A percentile compares a stretch with the other conserved stretches of the same genome.
Evolutionary conservation across 2,113 vertebrate genomes (phyloP).

Genomic region (Pteruthius melanotis): DNA sequence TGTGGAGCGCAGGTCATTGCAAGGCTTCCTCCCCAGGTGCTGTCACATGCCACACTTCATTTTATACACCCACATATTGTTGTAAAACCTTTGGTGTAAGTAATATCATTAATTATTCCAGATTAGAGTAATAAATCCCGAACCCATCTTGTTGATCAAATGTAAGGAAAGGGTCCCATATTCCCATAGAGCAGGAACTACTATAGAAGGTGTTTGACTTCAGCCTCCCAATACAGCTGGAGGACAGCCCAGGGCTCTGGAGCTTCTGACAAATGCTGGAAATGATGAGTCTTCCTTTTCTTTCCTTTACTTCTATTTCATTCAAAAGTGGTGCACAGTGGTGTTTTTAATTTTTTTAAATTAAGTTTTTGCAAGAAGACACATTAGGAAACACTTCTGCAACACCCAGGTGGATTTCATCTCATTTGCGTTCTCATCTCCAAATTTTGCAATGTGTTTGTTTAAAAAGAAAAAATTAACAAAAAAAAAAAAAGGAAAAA

Average conservation of each 20-base stretch:
- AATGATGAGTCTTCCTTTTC: background rate
- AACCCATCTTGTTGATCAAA: background rate
- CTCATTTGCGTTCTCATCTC: background rate
- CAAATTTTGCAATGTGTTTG: constrained; percentile 7
- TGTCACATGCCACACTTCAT: background rate
- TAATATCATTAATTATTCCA: background rate
- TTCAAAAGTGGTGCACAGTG: background rate
- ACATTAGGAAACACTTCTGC: background rate
- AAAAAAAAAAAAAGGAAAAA: fast-evolving
- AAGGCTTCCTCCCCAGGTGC: background rate
- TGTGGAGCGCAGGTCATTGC: background rate
- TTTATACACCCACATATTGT: background rate
- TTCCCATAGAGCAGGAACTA: background rate
- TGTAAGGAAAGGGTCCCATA: background rate
- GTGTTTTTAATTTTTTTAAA: background rate
- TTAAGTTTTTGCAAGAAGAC: background rate
- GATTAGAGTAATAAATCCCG: background rate
- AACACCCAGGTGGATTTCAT: background rate
- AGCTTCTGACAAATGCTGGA: background rate
- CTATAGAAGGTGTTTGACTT: background rate
- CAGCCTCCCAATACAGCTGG: background rate
- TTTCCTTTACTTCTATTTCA: background rate
- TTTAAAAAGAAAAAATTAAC: background rate
- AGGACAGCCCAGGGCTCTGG: background rate
- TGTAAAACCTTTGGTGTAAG: background rate